A percentile compares a stretch with the other conserved stretches of the same genome.
These are phyloP conservation scores for Sebastes hubbsi DNA, from an alignment of 2,797 vertebrate species.

Conservation along the genomic window DNA sequence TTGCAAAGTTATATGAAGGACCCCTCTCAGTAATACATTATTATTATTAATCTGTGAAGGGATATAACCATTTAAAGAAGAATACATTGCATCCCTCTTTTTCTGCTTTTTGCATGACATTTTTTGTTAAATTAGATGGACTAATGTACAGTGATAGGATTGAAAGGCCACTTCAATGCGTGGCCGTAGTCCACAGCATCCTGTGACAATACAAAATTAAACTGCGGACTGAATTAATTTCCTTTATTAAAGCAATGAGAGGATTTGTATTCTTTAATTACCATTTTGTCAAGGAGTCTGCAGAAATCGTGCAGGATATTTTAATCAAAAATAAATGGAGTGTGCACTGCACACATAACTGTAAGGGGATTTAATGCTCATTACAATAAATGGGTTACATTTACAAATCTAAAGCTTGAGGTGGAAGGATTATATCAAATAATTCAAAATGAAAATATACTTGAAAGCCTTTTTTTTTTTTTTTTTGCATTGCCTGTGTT, in stretches of 20 bases:
- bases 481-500: conserved; percentile 18
- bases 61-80: not conserved
- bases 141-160: conserved; percentile 12
- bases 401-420: conserved; percentile 60
- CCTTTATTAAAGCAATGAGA: conserved; percentile 51
- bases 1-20: not conserved
- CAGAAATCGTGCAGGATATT: conserved; percentile 63
- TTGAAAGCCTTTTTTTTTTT: conserved; percentile 24
- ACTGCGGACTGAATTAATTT: conserved; percentile 55
- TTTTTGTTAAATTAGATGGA: conserved; percentile 43
- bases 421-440: conserved; percentile 60
- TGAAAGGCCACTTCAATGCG: not conserved
- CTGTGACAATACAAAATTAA: conserved; percentile 15
- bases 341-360: conserved; percentile 52
- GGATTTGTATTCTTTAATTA: conserved; percentile 71
- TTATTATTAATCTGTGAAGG: not conserved
- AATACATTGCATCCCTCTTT: not conserved
- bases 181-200: not conserved
- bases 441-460: conserved; percentile 44
- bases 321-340: conserved; percentile 75
- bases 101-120: conserved; percentile 22
- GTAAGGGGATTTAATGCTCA: conserved; percentile 75
- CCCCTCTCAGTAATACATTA: not conserved
- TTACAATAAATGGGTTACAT: conserved; percentile 70
- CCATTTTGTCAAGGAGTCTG: conserved; percentile 63